These are phyloP conservation scores for Mirza zaza DNA, from an alignment of 2,113 vertebrate species.

Conservation along the genomic window DNA sequence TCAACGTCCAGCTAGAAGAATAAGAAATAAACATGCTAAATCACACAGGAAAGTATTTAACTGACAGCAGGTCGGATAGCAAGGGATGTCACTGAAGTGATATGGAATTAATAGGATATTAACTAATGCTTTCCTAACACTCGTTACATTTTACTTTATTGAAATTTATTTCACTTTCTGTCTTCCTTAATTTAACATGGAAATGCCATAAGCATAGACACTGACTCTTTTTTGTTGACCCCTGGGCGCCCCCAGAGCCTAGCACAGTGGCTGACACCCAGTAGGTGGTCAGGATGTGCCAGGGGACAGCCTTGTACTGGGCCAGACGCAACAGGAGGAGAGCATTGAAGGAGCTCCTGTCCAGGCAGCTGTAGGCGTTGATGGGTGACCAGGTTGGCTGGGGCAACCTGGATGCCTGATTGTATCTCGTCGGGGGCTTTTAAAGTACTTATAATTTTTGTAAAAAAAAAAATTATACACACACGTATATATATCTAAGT, in stretches of 20 bases:
- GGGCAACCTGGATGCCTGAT: background rate
- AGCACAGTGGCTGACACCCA: background rate
- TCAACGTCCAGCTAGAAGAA: background rate
- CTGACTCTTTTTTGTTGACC: background rate
- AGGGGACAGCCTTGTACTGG: background rate
- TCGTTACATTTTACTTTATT: background rate
- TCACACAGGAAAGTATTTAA: background rate
- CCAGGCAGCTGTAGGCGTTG: background rate
- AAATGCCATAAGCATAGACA: background rate
- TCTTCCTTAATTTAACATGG: background rate
- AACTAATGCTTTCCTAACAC: background rate
- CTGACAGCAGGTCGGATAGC: background rate
- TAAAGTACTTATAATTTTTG: background rate
- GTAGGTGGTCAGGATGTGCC: background rate
- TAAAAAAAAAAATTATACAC: too few relatives aligned
- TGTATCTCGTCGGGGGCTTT: background rate
- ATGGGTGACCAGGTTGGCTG: too few relatives aligned
- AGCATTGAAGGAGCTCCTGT: background rate
- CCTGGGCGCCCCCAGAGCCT: background rate
- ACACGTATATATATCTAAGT: too few relatives aligned
- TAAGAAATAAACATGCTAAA: background rate
- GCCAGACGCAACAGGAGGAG: background rate
- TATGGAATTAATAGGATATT: background rate
- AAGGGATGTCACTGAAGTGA: background rate
- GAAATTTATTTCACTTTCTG: background rate